Conservation (phyloP, 30 jellyfish, hydroid and myxozoan genomes). For the Chrysaora quinquecirrha region DNA sequence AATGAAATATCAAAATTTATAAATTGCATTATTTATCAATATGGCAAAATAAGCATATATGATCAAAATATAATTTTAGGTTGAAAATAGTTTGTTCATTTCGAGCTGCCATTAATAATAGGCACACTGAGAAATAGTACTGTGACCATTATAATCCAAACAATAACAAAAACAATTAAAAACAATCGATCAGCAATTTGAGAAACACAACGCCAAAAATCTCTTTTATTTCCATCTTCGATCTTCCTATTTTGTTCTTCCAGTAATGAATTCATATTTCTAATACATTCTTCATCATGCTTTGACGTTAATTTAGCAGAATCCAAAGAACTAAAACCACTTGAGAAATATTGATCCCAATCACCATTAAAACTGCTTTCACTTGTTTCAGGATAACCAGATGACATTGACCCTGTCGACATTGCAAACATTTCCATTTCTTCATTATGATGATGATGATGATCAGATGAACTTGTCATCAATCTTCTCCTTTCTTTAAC, state of each 20-base stretch:
- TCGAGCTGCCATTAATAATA: neutral
- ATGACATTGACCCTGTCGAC: conserved; percentile 30
- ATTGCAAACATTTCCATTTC: neutral
- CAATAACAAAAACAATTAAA: conserved; percentile 34
- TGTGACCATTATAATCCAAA: conserved; percentile 56
- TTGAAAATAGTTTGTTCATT: no score
- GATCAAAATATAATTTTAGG: no score
- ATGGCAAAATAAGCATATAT: no score
- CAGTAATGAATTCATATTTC: conserved; percentile 36
- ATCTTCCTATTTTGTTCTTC: conserved; percentile 27
- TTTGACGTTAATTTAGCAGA: conserved; percentile 7
- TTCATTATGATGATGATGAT: neutral
- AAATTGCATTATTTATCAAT: no score
- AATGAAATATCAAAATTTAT: no score
- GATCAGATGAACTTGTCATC: neutral
- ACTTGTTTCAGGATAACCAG: conserved; percentile 77
- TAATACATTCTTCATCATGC: conserved; percentile 43
- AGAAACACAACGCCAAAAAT: conserved; percentile 82
- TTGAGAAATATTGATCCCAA: conserved; percentile 37
- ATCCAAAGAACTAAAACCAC: conserved; percentile 46
- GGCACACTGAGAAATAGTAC: conserved; percentile 57
- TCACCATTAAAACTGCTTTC: conserved; percentile 38
- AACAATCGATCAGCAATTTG: conserved; percentile 72
- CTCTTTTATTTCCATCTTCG: conserved; percentile 31
- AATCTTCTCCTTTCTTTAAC: neutral